Conservation (phyloP, 2,888 invertebrate genomes). For the Cloeon dipterum region DNA sequence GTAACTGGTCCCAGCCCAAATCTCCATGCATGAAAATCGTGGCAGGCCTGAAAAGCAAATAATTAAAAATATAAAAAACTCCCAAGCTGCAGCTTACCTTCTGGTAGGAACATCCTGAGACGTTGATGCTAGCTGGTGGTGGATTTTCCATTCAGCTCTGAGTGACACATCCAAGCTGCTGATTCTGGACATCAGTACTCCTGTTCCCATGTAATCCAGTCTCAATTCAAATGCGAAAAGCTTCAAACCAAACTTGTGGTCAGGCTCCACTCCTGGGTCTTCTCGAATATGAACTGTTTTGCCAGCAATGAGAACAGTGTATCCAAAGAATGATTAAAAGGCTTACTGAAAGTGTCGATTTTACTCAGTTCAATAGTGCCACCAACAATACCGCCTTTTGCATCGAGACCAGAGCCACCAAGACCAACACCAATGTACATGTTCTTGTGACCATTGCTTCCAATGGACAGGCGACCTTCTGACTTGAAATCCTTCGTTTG, state of each 20-base stretch:
- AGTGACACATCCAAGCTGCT: conserved; percentile 58
- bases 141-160: conserved; percentile 70
- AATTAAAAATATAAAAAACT: too few species aligned
- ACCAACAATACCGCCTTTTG: conserved; percentile 93
- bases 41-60: conserved; percentile 38
- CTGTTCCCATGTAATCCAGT: conserved; percentile 96
- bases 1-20: conserved; percentile 85
- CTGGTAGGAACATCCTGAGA: conserved; percentile 36
- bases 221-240: conserved; percentile 71
- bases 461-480: conserved; percentile 77
- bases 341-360: conserved; percentile 49
- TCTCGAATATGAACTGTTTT: conserved; percentile 61
- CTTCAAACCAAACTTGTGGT: conserved; percentile 61
- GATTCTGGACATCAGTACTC: conserved; percentile 75
- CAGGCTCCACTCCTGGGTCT: conserved; percentile 73
- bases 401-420: conserved; percentile 77
- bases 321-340: not conserved
- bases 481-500: conserved; percentile 78
- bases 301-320: not conserved
- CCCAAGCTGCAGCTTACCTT: conserved; percentile 26
- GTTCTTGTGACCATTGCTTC: conserved; percentile 84
- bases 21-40: conserved; percentile 82
- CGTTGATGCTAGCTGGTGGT: conserved; percentile 18
- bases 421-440: conserved; percentile 73
- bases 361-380: conserved; percentile 80